Base-by-base conservation (phyloP, 2,113 vertebrate species). In the Eulemur macaco region DNA sequence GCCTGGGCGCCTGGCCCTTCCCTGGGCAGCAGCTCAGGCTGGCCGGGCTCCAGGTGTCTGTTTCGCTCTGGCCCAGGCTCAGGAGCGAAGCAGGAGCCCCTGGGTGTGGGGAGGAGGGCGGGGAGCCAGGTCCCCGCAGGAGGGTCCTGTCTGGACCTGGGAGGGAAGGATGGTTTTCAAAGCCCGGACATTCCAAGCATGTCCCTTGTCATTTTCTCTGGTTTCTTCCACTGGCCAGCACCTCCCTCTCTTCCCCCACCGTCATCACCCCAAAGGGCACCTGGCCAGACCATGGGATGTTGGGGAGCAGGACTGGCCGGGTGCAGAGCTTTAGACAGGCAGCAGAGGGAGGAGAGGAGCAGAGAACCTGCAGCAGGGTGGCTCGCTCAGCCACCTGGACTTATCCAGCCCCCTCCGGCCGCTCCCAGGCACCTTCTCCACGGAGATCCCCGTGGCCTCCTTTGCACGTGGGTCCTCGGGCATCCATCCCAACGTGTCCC, bases 331-430 rank as follows among this genome's bases (percentile, higher is more conserved):
- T 66, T 17, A 39, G 60, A 4, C 42, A n/a, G 66, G 29, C 20
- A 6, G 52, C 8, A 56, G 78, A 3, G 34, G 52, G 45, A 23
- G 27, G 6, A 5, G 3, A 10, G 5, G 17, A 37, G 18, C 31
- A 37, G 20, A 42, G 63, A 64, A 9, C 42, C 8, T 21, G 25
- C 27, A 68, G 54, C 37, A n/a, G 20, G 80, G 18, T 7, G 25
- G 7, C 20, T 13, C 8, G 6, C 47, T 50, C 27, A 60, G 64
- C 11, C 42, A 54, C 17, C 14, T 4, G 68, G 21, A 5, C 3
- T 0, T 18, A 39, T 9, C 17, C 20, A 78, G 27, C 9, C 12
- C 3, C 20, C 12, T 21, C 21, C 0, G 0, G 52, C 15, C 1
- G 1, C 31, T 15, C 58, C 39, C 27, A 7, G 20, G 10, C 13